Conservation (phyloP, 1,140 invertebrate genomes). For the Diuraphis noxia region DNA sequence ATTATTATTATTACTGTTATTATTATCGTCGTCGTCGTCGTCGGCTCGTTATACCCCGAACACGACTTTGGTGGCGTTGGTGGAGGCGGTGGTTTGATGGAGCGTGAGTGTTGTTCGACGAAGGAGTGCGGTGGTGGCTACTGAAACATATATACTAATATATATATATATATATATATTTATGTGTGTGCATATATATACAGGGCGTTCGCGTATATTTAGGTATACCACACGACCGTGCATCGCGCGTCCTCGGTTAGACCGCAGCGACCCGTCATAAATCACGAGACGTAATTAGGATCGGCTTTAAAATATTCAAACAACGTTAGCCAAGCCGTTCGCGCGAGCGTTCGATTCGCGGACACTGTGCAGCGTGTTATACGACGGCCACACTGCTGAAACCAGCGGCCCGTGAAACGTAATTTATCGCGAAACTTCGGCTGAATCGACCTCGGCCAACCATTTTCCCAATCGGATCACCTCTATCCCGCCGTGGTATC, state of each 20-base stretch:
- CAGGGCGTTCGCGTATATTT: neutral
- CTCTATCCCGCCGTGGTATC: neutral
- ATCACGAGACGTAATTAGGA: conserved; percentile 25
- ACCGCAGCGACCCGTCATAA: conserved; percentile 13
- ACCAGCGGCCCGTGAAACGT: neutral
- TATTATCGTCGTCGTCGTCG: neutral
- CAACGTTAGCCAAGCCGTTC: neutral
- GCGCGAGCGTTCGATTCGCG: neutral
- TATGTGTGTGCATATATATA: neutral
- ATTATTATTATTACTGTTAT: too few relatives aligned
- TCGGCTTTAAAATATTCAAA: conserved; percentile 45
- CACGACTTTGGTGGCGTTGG: neutral
- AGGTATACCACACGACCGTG: neutral
- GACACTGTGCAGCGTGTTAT: neutral
- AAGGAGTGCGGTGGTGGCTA: neutral
- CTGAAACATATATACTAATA: neutral
- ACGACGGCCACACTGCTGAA: neutral
- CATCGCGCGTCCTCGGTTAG: neutral
- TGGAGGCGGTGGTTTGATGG: neutral
- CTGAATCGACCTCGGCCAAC: neutral
- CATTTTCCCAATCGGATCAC: neutral
- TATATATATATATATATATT: neutral
- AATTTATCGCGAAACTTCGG: conserved; percentile 36
- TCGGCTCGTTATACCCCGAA: neutral
- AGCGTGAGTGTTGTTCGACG: neutral